Conservation (phyloP, 2,797 vertebrate genomes). For the Lithobates sylvaticus region DNA sequence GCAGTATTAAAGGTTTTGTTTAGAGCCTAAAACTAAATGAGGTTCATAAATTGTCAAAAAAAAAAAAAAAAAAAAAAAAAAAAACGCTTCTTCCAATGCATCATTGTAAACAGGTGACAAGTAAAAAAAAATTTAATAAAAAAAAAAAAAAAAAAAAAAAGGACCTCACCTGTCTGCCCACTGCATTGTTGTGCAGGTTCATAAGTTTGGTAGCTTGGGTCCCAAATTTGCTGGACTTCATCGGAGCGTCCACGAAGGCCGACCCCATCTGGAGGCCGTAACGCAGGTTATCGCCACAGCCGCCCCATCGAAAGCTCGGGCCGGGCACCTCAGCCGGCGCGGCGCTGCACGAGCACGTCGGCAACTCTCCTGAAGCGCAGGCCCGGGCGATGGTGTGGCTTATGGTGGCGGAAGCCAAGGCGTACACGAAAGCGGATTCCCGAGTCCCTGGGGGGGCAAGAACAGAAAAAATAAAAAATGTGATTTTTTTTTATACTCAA, state of each 20-base stretch:
- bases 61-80: too few relatives aligned
- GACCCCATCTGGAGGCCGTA: conserved; percentile 80
- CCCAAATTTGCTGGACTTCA: conserved; percentile 68
- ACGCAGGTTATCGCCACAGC: conserved; percentile 79
- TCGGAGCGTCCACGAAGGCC: conserved; percentile 76
- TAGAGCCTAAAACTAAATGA: too few relatives aligned
- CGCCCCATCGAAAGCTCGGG: conserved; percentile 77
- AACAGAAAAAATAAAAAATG: not conserved
- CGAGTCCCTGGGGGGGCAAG: conserved; percentile 71
- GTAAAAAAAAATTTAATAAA: too few relatives aligned
- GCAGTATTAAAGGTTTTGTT: too few relatives aligned
- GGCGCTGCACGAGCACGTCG: conserved; percentile 76
- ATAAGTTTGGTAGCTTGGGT: conserved; percentile 68
- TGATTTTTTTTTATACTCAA: too few relatives aligned
- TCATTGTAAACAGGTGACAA: not conserved
- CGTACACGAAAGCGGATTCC: conserved; percentile 78
- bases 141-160: not conserved
- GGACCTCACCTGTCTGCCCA: conserved; percentile 74
- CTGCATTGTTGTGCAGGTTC: conserved; percentile 79
- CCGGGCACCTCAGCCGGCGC: conserved; percentile 71
- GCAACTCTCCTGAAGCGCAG: conserved; percentile 76
- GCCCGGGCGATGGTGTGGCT: conserved; percentile 74
- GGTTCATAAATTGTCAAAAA: not conserved
- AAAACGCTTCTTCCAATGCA: not conserved
- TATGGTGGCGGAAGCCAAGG: conserved; percentile 74